Base-by-base conservation (phyloP, 2,113 vertebrate species). In the Macrotus californicus region DNA sequence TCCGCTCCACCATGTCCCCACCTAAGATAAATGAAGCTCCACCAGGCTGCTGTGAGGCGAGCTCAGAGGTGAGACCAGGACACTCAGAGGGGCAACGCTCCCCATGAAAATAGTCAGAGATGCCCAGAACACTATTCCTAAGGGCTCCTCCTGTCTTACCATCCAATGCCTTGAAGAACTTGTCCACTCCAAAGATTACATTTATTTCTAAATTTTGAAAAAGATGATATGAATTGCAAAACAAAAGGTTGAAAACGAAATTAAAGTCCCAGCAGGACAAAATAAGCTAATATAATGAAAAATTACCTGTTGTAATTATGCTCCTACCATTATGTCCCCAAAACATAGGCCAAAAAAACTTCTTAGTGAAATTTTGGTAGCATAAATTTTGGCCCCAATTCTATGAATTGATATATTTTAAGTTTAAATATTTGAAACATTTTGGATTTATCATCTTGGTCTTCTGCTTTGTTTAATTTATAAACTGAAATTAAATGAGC, bases 401-500 rank as follows among this genome's bases (percentile, higher is more conserved):
- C 46, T 86, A 75, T 64, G 54, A 94, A 88, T 43, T 87, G 73
- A 94, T 95, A 54, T 66, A 87, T 90, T 95, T 75, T 36, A 77
- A 59, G 52, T 77, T 95, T 79, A 96, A 96, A 87, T 93, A 54
- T 96, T 56, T 64, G 48, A 92, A 96, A 46, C 43, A 77, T 93
- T 98, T 96, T 61, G 82, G 66, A 89, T 97, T 94, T 61, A 66
- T 95, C 80, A 61, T 89, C 96, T 84, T 96, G 86, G 24, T 96
- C 96, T 97, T 96, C 90, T 94, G 70, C 80, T 95, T 96, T 93
- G 34, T 96, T 98, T 97, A 96, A 98, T 96, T 97, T 97, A 93
- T 84, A 97, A 96, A 96, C 50, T 93, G 85, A 96, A 93, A 97
- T 94, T 97, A 97, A 98, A 98, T 93, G 95, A 98, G 94, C 93